Conservation (phyloP, 2,888 invertebrate genomes). For the Tuta absoluta region DNA sequence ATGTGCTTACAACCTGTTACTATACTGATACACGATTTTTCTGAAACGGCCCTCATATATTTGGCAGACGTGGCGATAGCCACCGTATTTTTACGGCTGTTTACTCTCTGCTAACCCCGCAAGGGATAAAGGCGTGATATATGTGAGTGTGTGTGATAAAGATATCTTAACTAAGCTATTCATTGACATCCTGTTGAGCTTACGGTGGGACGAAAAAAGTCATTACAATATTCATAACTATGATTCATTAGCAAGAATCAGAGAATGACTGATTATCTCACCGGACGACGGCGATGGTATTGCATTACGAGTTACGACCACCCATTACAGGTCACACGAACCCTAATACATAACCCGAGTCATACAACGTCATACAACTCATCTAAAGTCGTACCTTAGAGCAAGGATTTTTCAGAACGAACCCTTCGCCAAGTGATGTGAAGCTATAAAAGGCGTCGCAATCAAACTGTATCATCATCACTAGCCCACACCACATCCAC, state of each 20-base stretch:
- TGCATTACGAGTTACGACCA: conserved; percentile 26
- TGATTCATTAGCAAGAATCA: not conserved
- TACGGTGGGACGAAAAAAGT: not conserved
- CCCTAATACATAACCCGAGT: not conserved
- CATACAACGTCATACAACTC: conserved; percentile 8
- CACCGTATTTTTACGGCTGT: too few relatives aligned
- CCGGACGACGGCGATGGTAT: conserved; percentile 7
- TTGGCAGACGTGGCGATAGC: too few relatives aligned
- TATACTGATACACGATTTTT: too few relatives aligned
- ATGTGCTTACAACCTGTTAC: too few relatives aligned
- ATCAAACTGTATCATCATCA: too few relatives aligned
- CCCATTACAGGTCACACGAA: conserved; percentile 28
- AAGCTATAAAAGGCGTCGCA: too few relatives aligned
- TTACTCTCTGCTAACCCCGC: not conserved
- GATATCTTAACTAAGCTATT: not conserved
- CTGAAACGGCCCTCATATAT: too few relatives aligned
- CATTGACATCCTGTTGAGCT: not conserved
- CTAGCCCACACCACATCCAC: too few relatives aligned
- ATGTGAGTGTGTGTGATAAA: not conserved
- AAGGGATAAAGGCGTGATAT: not conserved
- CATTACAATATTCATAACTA: not conserved
- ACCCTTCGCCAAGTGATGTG: too few relatives aligned
- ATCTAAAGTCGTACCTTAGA: not conserved
- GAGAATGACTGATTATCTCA: conserved; percentile 8
- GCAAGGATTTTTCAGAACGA: too few relatives aligned